Conservation (phyloP, 2,797 vertebrate species). For the Anguilla megastoma region DNA sequence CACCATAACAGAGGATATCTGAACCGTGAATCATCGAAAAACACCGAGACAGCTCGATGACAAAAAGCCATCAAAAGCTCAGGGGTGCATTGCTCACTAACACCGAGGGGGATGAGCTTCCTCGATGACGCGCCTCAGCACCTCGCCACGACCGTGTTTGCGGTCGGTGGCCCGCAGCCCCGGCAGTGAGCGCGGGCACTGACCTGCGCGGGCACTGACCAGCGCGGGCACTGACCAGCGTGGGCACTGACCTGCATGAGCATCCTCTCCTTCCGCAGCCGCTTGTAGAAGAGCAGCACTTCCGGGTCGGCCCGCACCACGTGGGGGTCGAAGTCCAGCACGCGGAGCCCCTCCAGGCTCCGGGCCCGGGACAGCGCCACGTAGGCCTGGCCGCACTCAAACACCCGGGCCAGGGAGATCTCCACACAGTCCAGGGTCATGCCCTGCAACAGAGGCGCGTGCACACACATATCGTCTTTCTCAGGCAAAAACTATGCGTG, state of each 20-base stretch:
- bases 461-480: not conserved
- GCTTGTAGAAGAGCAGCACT: conserved; percentile 84
- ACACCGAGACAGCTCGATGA: not conserved
- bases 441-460: conserved; percentile 68
- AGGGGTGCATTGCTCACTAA: not conserved
- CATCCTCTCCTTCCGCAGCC: conserved; percentile 74
- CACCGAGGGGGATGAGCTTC: not conserved
- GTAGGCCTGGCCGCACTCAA: conserved; percentile 93
- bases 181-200: conserved; percentile 3
- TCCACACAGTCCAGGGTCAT: conserved; percentile 97
- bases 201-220: conserved; percentile 75
- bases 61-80: not conserved
- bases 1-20: not conserved
- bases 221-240: no score
- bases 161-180: no score
- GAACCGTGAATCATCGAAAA: not conserved
- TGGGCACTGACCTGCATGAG: conserved; percentile 70
- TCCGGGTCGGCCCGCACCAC: conserved; percentile 85
- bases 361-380: conserved; percentile 91
- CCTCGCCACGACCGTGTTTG: not conserved
- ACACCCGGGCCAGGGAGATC: conserved; percentile 91
- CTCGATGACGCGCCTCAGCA: not conserved
- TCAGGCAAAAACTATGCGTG: not conserved
- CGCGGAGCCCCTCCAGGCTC: conserved; percentile 84
- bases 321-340: conserved; percentile 88